phyloP scores from a whole-genome alignment of 2,113 vertebrate genomes.

The Oreocharis arfaki region DNA sequence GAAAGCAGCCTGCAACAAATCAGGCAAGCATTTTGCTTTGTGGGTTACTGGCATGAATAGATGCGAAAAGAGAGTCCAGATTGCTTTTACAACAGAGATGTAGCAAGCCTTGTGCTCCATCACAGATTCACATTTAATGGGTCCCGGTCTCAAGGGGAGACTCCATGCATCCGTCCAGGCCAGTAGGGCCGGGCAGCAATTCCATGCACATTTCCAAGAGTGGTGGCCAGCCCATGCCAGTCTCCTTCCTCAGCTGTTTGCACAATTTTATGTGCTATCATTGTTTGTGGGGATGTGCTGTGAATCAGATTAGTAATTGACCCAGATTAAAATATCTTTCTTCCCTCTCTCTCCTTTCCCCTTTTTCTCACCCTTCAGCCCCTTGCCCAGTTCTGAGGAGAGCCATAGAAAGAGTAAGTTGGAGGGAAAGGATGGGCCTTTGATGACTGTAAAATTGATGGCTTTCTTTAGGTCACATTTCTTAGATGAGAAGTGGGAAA shows the following conservation, averaged over 20 bases:
- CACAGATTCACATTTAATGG: not conserved
- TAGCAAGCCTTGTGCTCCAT: not conserved
- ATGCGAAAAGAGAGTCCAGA: not conserved
- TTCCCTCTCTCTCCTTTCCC: not conserved
- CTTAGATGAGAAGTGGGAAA: not conserved
- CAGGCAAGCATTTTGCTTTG: not conserved
- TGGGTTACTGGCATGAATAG: not conserved
- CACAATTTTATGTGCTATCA: not conserved
- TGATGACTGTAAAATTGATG: not conserved
- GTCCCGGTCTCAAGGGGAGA: not conserved
- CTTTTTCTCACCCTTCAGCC: not conserved
- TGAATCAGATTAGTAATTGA: not conserved
- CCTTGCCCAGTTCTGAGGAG: not conserved
- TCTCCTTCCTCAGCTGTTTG: not conserved
- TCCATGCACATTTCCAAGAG: not conserved
- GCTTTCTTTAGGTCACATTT: not conserved
- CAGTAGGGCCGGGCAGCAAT: not conserved
- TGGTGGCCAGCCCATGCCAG: fast-evolving
- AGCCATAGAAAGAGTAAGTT: not conserved
- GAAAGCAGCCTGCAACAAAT: not conserved
- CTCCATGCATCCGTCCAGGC: fast-evolving
- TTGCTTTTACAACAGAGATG: not conserved
- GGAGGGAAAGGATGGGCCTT: not conserved
- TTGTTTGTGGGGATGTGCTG: not conserved
- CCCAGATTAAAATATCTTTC: not conserved